These are phyloP conservation scores for Dasysyrphus albostriatus DNA, from an alignment of 2,888 invertebrate species.

Conservation along the genomic window DNA sequence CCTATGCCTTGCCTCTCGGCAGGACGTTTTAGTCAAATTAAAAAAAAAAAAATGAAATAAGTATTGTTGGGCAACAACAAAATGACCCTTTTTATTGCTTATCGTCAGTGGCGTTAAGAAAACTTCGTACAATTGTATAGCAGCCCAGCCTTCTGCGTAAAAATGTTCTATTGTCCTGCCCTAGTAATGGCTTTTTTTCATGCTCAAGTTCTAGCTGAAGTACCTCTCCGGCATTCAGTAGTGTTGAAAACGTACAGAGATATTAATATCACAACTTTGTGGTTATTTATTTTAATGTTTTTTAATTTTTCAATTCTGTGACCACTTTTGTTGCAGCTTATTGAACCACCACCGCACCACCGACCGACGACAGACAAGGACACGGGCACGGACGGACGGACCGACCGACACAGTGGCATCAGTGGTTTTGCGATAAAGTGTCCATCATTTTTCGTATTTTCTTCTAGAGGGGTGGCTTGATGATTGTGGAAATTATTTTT, in stretches of 20 bases:
- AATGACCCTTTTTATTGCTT: conserved; percentile 76
- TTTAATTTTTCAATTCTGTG: conserved; percentile 76
- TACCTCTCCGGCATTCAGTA: conserved; percentile 35
- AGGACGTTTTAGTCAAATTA: conserved; percentile 75
- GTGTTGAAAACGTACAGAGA: conserved; percentile 48
- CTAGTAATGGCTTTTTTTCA: conserved; percentile 32
- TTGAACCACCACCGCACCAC: conserved; percentile 55
- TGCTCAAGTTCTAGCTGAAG: conserved; percentile 4
- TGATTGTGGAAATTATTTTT: conserved; percentile 69
- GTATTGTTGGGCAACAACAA: conserved; percentile 64
- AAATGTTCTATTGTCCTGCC: conserved; percentile 64
- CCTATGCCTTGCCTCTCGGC: too few relatives aligned
- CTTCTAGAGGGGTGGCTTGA: conserved; percentile 33
- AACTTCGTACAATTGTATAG: conserved; percentile 57
- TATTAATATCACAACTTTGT: conserved; percentile 77
- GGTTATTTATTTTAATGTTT: conserved; percentile 78
- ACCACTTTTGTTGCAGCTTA: conserved; percentile 68
- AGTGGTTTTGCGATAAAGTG: conserved; percentile 69
- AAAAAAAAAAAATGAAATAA: conserved; percentile 58
- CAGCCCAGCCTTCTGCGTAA: conserved; percentile 61
- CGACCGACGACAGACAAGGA: neutral
- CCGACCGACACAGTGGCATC: neutral
- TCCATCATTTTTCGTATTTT: conserved; percentile 69
- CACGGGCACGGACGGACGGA: conserved; percentile 3
- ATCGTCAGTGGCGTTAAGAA: conserved; percentile 66